A percentile compares a stretch with the other conserved stretches of the same genome.
Conservation (phyloP, 1,140 invertebrate species). For the Solenopsis fugax region DNA sequence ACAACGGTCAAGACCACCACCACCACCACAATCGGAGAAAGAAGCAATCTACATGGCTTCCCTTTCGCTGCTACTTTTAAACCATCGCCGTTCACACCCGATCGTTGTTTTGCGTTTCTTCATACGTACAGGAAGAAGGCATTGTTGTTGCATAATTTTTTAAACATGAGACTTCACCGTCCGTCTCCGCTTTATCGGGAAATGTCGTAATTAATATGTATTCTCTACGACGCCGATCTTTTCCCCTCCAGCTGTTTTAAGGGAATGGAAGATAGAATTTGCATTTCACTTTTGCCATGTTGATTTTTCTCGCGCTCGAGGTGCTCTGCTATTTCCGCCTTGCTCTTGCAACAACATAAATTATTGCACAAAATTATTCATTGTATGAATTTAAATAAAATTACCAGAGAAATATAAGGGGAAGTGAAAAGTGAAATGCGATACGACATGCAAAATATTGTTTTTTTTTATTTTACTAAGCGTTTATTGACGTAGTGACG, state of each 20-base stretch:
- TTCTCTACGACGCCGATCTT: neutral
- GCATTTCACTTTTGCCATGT: slow-evolving; percentile 49
- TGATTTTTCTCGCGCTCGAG: neutral
- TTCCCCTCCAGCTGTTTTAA: slow-evolving; percentile 24
- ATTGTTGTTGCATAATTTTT: slow-evolving; percentile 28
- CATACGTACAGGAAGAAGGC: neutral
- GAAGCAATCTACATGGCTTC: slow-evolving; percentile 18
- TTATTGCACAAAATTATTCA: neutral
- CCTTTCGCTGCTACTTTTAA: slow-evolving; percentile 44
- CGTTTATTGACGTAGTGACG: neutral
- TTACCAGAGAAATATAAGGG: neutral
- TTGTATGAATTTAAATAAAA: slow-evolving; percentile 19
- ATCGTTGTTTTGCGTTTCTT: neutral
- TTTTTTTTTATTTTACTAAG: neutral
- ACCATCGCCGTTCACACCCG: neutral
- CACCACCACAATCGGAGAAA: slow-evolving; percentile 12
- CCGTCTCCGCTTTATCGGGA: neutral
- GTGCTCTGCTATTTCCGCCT: neutral
- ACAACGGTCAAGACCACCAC: neutral
- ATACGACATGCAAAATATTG: neutral
- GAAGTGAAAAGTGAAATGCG: neutral
- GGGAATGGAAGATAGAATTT: slow-evolving; percentile 31
- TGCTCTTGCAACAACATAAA: neutral
- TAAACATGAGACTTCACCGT: neutral
- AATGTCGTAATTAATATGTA: slow-evolving; percentile 13